Conservation (phyloP, 2,797 vertebrate genomes). For the Pipistrellus nathusii region DNA sequence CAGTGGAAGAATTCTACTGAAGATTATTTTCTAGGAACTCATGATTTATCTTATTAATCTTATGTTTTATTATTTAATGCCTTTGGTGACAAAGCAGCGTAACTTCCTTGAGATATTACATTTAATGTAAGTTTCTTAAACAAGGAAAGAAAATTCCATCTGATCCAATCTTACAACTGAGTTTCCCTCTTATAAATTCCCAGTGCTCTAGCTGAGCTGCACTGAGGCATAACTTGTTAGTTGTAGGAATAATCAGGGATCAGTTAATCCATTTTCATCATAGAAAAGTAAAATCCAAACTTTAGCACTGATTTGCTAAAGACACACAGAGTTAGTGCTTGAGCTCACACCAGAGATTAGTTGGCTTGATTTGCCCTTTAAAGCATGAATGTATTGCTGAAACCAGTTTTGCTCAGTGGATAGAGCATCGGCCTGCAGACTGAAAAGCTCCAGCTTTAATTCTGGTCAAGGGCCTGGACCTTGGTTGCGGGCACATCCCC, state of each 20-base stretch:
- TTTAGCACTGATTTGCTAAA: not conserved
- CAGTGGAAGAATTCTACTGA: not conserved
- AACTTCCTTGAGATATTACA: not conserved
- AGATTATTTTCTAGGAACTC: conserved; percentile 11
- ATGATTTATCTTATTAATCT: conserved; percentile 45
- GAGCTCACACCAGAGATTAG: not conserved
- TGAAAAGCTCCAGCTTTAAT: no score
- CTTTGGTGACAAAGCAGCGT: conserved; percentile 10
- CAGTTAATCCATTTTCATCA: not conserved
- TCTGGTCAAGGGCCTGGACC: no score
- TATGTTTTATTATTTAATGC: not conserved
- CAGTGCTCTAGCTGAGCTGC: not conserved
- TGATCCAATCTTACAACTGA: not conserved
- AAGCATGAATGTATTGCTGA: not conserved
- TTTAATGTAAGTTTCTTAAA: not conserved
- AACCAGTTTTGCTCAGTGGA: no score
- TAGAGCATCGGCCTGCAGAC: no score
- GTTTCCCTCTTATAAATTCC: not conserved
- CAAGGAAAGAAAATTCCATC: not conserved
- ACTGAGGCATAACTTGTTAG: not conserved
- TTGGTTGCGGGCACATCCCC: no score
- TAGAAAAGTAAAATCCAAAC: not conserved
- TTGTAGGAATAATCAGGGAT: not conserved
- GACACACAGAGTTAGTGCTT: not conserved
- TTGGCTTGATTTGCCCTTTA: not conserved